Conservation (phyloP, 2,888 invertebrate genomes). For the Mythimna lalbum region DNA sequence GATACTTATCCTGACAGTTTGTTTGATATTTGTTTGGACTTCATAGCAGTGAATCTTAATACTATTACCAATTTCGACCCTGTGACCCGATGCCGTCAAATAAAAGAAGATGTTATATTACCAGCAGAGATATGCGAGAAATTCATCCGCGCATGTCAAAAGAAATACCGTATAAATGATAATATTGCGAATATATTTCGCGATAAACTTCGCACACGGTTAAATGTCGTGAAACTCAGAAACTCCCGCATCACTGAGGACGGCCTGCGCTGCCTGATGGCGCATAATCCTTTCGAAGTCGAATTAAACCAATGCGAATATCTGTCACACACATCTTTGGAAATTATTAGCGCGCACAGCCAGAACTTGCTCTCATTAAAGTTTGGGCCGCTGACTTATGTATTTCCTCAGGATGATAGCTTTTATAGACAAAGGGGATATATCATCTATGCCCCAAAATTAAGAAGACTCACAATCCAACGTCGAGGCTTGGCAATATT, state of each 20-base stretch:
- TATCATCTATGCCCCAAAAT: constrained; percentile 91
- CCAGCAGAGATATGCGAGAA: constrained; percentile 94
- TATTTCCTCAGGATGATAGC: constrained; percentile 89
- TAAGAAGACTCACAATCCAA: constrained; percentile 91
- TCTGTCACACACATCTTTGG: constrained; percentile 92
- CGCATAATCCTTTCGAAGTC: constrained; percentile 94
- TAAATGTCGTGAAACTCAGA: constrained; percentile 93
- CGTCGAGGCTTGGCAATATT: constrained; percentile 86
- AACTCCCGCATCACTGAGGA: constrained; percentile 93
- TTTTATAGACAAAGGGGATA: constrained; percentile 83
- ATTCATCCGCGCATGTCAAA: constrained; percentile 91
- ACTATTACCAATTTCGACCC: constrained; percentile 90
- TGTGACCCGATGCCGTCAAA: constrained; percentile 82
- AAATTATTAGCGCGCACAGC: constrained; percentile 93
- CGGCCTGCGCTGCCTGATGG: constrained; percentile 93
- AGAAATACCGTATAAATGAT: constrained; percentile 91
- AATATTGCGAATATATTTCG: constrained; percentile 93
- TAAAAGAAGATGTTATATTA: constrained; percentile 92
- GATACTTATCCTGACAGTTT: constrained; percentile 91
- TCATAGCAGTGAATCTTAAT: constrained; percentile 91
- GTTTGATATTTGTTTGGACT: constrained; percentile 92
- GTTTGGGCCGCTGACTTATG: constrained; percentile 92
- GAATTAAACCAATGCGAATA: constrained; percentile 94
- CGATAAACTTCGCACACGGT: constrained; percentile 92
- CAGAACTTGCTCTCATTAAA: constrained; percentile 93